Evolutionary conservation across 2,888 invertebrate species (phyloP).

Genomic region (Himalopsyche anomala): DNA sequence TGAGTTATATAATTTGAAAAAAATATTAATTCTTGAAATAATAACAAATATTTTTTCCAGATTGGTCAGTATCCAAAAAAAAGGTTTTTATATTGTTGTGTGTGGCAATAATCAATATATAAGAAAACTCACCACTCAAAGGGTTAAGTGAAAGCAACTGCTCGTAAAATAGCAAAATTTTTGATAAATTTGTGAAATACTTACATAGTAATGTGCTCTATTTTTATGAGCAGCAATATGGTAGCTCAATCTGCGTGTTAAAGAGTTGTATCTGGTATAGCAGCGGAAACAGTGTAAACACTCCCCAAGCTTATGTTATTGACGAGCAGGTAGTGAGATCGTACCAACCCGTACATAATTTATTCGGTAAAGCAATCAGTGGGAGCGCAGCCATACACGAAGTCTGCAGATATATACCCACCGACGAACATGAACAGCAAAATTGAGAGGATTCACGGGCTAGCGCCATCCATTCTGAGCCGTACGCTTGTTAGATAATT

Average conservation of each 20-base stretch:
- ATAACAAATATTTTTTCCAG: no score
- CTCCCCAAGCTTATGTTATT: constrained; percentile 51
- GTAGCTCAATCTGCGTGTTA: not conserved
- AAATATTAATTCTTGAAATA: no score
- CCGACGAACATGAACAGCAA: constrained; percentile 10
- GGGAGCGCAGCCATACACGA: constrained; percentile 47
- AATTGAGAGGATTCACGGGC: constrained; percentile 28
- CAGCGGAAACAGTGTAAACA: constrained; percentile 45
- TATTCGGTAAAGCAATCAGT: constrained; percentile 57
- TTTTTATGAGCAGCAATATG: no score
- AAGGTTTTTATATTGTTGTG: no score
- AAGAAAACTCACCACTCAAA: no score
- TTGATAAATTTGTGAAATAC: no score
- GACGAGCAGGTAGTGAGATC: constrained; percentile 44
- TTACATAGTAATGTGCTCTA: no score
- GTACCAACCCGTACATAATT: constrained; percentile 54
- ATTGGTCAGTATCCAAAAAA: no score
- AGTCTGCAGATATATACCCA: constrained; percentile 1
- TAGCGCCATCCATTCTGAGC: constrained; percentile 3
- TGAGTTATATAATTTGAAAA: no score
- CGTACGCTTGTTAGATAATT: not conserved
- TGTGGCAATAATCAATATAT: no score
- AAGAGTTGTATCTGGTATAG: not conserved
- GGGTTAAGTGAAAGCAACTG: no score
- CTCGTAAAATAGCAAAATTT: no score